Conservation (phyloP, 2,888 invertebrate species). For the Stramonita haemastoma region DNA sequence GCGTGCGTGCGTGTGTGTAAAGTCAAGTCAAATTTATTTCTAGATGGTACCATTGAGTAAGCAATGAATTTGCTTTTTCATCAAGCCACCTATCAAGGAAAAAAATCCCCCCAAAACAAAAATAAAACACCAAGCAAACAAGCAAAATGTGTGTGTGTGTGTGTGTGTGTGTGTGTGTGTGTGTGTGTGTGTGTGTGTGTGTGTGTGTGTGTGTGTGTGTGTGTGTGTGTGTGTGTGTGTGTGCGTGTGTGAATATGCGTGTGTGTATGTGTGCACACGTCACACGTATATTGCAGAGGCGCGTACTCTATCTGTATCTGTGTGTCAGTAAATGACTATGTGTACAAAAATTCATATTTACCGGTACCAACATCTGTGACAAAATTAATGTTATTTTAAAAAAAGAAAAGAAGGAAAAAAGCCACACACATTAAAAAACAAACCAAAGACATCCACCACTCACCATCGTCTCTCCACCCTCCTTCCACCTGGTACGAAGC, state of each 20-base stretch:
- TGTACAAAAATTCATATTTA: not conserved
- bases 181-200: not conserved
- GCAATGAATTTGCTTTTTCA: no score
- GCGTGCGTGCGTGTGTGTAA: no score
- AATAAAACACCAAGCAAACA: no score
- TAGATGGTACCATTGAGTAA: no score
- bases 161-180: constrained; percentile 16
- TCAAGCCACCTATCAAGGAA: no score
- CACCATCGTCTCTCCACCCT: constrained; percentile 82
- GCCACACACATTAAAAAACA: not conserved
- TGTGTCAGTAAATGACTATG: not conserved
- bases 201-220: not conserved
- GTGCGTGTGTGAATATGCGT: not conserved
- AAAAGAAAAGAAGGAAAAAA: not conserved
- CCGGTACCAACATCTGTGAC: no score
- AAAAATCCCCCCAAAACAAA: no score
- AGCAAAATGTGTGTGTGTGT: constrained; percentile 27
- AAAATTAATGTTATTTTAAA: no score
- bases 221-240: not conserved
- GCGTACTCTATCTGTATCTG: not conserved
- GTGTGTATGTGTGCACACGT: not conserved
- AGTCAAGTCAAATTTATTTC: no score
- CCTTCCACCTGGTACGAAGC: constrained; percentile 84
- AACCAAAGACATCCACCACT: constrained; percentile 7
- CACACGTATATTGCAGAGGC: not conserved